Evolutionary conservation across 2,113 vertebrate genomes (phyloP).

Genomic region (Taurulus bubalis): DNA sequence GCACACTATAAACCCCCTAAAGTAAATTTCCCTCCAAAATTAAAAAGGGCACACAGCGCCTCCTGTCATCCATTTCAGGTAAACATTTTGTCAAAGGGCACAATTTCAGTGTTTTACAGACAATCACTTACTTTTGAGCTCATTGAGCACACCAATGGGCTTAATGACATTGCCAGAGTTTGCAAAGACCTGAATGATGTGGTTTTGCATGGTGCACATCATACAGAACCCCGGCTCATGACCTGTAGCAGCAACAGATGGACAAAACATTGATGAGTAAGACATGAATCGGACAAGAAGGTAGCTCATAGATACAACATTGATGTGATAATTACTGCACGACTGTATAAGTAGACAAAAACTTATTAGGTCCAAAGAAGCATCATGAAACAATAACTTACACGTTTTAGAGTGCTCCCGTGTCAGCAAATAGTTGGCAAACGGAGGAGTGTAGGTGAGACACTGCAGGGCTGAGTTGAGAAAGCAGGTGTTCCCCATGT

Average conservation of each 20-base stretch:
- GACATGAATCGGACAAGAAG: not conserved
- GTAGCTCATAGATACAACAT: not conserved
- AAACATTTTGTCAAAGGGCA: not conserved
- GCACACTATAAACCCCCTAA: not conserved
- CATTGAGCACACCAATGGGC: constrained; percentile 92
- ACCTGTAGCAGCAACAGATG: constrained; percentile 81
- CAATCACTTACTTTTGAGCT: constrained; percentile 87
- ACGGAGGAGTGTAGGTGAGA: constrained; percentile 94
- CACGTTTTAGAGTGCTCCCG: constrained; percentile 96
- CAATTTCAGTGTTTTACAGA: not conserved
- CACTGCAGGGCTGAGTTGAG: constrained; percentile 97
- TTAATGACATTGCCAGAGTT: constrained; percentile 94
- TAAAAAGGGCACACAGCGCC: constrained; percentile 39
- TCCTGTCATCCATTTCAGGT: constrained; percentile 28
- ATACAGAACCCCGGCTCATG: constrained; percentile 94
- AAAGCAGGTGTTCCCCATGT: constrained; percentile 97
- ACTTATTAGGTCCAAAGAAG: not conserved
- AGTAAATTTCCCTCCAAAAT: constrained; percentile 64
- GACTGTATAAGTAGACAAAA: not conserved
- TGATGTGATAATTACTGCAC: not conserved
- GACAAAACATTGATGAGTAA: constrained; percentile 5
- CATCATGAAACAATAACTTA: constrained; percentile 69
- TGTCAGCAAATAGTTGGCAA: constrained; percentile 95
- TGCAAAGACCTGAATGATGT: constrained; percentile 92
- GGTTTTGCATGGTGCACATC: constrained; percentile 98